A percentile compares a stretch with the other conserved stretches of the same genome.
Conservation (phyloP, 2,797 vertebrate genomes). For the Diplodus sargus region DNA sequence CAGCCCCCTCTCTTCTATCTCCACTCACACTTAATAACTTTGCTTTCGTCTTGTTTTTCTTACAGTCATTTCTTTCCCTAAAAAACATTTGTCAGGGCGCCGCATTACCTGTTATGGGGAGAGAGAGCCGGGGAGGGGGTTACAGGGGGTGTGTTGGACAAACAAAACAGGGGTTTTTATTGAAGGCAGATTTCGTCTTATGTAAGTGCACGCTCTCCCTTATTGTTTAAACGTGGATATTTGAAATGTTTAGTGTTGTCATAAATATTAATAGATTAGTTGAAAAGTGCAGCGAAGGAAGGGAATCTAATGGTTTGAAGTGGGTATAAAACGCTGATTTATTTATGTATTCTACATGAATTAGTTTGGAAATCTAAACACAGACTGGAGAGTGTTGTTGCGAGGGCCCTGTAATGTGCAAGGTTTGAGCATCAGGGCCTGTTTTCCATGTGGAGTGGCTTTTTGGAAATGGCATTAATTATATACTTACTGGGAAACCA, state of each 20-base stretch:
- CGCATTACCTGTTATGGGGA: constrained; percentile 71
- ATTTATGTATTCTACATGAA: constrained; percentile 90
- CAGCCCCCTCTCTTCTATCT: constrained; percentile 86
- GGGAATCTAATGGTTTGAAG: constrained; percentile 85
- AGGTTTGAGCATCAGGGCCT: constrained; percentile 79
- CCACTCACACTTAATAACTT: constrained; percentile 79
- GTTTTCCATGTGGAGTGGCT: constrained; percentile 88
- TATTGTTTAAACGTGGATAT: constrained; percentile 85
- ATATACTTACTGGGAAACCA: constrained; percentile 85
- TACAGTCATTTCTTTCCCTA: constrained; percentile 41
- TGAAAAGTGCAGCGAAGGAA: constrained; percentile 83
- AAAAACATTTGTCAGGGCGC: constrained; percentile 72
- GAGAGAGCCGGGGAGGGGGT: background rate
- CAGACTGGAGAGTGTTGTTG: constrained; percentile 82
- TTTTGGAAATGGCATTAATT: constrained; percentile 90
- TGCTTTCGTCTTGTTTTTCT: constrained; percentile 73
- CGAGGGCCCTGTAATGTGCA: constrained; percentile 78
- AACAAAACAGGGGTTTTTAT: constrained; percentile 74
- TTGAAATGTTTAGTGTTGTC: constrained; percentile 86
- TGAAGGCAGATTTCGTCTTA: constrained; percentile 75
- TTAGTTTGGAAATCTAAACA: constrained; percentile 89
- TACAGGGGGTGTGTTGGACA: constrained; percentile 44
- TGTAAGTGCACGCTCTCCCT: constrained; percentile 75
- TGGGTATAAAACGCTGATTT: constrained; percentile 86
- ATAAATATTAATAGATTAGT: constrained; percentile 89